phyloP scores from a whole-genome alignment of 2,888 invertebrate species.

The Drosophila vallismaia region DNA sequence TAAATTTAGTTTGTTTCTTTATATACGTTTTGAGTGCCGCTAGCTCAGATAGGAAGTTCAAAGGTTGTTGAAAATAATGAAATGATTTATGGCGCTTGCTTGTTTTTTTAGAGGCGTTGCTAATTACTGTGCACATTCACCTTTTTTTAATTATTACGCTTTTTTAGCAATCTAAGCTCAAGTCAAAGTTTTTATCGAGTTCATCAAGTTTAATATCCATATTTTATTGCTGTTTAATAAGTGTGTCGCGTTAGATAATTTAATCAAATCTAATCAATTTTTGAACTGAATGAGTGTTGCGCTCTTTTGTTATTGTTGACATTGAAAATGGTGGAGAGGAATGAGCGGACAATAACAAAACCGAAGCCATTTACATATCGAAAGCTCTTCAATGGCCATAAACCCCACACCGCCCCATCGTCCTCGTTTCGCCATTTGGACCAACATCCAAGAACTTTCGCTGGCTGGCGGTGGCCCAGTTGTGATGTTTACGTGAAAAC shows the following conservation, averaged over 20 bases:
- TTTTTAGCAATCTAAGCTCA: neutral
- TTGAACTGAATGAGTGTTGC: conserved; percentile 18
- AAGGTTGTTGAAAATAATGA: neutral
- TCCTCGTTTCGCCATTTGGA: conserved; percentile 30
- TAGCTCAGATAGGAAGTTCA: neutral
- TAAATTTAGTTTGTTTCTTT: conserved; percentile 1
- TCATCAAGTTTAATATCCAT: neutral
- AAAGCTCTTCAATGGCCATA: conserved; percentile 54
- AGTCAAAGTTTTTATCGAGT: neutral
- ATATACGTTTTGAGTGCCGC: neutral
- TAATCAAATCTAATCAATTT: conserved; percentile 20
- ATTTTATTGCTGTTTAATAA: neutral
- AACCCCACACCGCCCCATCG: neutral
- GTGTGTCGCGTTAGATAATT: neutral
- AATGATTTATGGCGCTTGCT: neutral
- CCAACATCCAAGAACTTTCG: conserved; percentile 65
- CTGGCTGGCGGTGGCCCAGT: conserved; percentile 65
- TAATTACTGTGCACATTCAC: neutral
- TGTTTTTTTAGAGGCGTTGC: conserved; percentile 3
- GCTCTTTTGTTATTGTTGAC: conserved; percentile 51
- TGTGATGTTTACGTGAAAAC: conserved; percentile 76
- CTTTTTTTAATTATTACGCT: neutral
- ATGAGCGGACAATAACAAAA: conserved; percentile 55
- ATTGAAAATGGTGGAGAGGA: conserved; percentile 40
- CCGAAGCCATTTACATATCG: conserved; percentile 62